These are phyloP conservation scores for Calcarius lapponicus DNA, from an alignment of 2,797 vertebrate genomes.

Conservation along the genomic window DNA sequence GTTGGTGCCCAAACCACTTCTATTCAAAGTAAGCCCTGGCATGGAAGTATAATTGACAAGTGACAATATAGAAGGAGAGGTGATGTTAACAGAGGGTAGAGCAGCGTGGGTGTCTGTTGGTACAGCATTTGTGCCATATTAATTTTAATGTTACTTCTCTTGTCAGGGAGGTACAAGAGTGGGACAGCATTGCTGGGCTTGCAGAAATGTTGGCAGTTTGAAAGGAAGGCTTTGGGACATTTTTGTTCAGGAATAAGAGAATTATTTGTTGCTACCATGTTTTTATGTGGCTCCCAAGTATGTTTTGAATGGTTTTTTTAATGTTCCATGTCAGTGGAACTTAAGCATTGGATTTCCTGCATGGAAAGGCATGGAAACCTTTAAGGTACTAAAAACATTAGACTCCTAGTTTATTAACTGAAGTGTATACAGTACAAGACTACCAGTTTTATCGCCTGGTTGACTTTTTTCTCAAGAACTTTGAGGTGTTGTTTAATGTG, in stretches of 20 bases:
- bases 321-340: background rate
- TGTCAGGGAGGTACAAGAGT: background rate
- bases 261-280: background rate
- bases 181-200: background rate
- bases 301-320: background rate
- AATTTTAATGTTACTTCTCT: background rate
- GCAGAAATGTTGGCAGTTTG: background rate
- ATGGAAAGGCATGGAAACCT: background rate
- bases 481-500: background rate
- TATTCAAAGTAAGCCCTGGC: background rate
- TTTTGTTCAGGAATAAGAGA: background rate
- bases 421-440: background rate
- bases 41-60: background rate
- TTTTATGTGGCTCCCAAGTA: background rate
- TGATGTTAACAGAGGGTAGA: background rate
- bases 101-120: background rate
- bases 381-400: background rate
- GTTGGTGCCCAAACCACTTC: slow-evolving; percentile 9
- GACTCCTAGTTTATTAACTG: background rate
- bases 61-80: background rate
- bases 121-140: background rate
- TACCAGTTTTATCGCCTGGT: background rate
- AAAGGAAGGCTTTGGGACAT: background rate
- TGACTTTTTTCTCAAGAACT: background rate
- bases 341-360: background rate